phyloP scores from a whole-genome alignment of 2,113 vertebrate species.

The Ursus arctos region DNA sequence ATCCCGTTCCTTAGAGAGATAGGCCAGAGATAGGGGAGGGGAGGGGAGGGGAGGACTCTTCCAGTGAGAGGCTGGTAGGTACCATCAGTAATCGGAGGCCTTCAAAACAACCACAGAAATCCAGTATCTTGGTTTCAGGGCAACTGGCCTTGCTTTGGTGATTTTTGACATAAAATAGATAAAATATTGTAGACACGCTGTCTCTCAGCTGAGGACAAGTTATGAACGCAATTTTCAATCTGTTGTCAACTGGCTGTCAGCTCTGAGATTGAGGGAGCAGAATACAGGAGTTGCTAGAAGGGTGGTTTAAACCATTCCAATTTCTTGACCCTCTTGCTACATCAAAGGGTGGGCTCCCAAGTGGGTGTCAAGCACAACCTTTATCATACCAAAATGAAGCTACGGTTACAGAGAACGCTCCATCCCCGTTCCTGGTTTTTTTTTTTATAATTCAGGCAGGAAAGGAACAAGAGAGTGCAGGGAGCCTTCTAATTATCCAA shows the following conservation, averaged over 20 bases:
- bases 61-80: not conserved
- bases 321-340: not conserved
- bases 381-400: not conserved
- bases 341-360: not conserved
- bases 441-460: not conserved
- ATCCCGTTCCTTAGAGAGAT: rapidly evolving
- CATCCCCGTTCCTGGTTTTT: not conserved
- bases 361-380: not conserved
- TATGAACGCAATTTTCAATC: not conserved
- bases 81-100: not conserved
- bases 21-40: not conserved
- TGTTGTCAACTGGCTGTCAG: not conserved
- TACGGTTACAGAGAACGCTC: not conserved
- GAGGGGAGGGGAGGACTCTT: no score
- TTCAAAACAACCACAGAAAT: not conserved
- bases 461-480: not conserved
- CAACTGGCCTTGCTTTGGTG: not conserved
- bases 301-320: not conserved
- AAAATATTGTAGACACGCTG: not conserved
- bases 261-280: not conserved
- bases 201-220: not conserved
- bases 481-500: not conserved
- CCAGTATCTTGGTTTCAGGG: not conserved
- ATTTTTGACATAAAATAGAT: not conserved
- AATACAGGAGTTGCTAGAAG: not conserved